Evolutionary conservation across 1,140 invertebrate genomes (phyloP).

Genomic region (Cyclina sinensis): DNA sequence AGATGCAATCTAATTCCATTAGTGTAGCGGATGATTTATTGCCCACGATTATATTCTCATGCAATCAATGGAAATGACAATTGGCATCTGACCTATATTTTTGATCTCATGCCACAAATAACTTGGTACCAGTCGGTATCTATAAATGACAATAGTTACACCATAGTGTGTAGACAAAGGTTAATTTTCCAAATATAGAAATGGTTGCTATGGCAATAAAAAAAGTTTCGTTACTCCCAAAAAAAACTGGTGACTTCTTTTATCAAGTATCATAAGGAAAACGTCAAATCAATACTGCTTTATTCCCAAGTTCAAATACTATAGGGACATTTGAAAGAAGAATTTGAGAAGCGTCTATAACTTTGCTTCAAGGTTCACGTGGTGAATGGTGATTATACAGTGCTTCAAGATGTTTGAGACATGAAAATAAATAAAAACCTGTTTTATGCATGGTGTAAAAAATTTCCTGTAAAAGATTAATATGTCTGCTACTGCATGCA

Average conservation of each 20-base stretch:
- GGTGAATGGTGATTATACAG: too few relatives aligned
- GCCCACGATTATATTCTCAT: too few relatives aligned
- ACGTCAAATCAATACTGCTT: slow-evolving; percentile 21
- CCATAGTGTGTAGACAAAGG: background rate
- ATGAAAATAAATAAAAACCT: background rate
- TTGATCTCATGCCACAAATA: too few relatives aligned
- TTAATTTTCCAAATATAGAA: background rate
- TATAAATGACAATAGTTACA: slow-evolving; percentile 16
- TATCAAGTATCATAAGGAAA: background rate
- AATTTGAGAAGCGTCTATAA: too few relatives aligned
- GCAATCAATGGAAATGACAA: too few relatives aligned
- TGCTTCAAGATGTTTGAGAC: too few relatives aligned
- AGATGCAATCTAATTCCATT: too few relatives aligned
- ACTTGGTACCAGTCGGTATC: background rate
- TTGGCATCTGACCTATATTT: too few relatives aligned
- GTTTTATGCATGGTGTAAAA: background rate
- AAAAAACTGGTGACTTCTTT: background rate
- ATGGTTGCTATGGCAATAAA: slow-evolving; percentile 24
- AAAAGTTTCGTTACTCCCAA: background rate
- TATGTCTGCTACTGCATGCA: background rate
- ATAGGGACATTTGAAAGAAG: background rate
- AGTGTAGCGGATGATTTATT: too few relatives aligned
- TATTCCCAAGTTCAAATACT: background rate
- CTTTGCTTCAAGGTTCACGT: too few relatives aligned
- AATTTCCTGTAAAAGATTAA: background rate